These are phyloP conservation scores for Spilarctia lutea DNA, from an alignment of 2,888 invertebrate genomes.

Conservation along the genomic window DNA sequence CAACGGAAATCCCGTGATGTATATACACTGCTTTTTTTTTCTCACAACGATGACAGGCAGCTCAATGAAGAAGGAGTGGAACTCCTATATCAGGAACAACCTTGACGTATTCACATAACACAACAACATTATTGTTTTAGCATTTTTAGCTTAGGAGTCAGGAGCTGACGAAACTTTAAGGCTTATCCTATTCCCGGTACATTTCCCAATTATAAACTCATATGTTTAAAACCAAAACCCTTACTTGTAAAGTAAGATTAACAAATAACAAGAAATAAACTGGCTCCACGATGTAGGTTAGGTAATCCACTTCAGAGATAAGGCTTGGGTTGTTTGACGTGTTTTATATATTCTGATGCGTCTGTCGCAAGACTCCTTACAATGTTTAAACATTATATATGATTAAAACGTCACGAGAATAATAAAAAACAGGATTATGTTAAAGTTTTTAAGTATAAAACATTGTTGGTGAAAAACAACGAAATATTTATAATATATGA, in stretches of 20 bases:
- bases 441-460: not conserved
- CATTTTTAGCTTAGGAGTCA: not conserved
- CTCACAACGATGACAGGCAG: constrained; percentile 5
- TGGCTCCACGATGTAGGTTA: constrained; percentile 21
- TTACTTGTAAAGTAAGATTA: not conserved
- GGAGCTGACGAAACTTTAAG: not conserved
- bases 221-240: not conserved
- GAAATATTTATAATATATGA: too few relatives aligned
- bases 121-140: too few relatives aligned
- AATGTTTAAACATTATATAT: not conserved
- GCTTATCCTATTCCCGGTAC: not conserved
- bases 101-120: constrained; percentile 47
- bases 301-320: constrained; percentile 14
- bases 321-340: not conserved
- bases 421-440: not conserved
- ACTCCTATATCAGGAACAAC: constrained; percentile 51
- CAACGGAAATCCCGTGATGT: constrained; percentile 48
- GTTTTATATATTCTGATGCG: not conserved
- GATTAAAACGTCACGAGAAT: not conserved
- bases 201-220: not conserved
- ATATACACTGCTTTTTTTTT: constrained; percentile 33
- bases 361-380: not conserved
- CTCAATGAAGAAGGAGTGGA: constrained; percentile 39
- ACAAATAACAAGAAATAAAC: constrained; percentile 3
- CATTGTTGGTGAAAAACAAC: too few relatives aligned